A percentile compares a stretch with the other conserved stretches of the same genome.
Conservation (phyloP, 2,797 vertebrate genomes). For the Pseudochirops cupreus region DNA sequence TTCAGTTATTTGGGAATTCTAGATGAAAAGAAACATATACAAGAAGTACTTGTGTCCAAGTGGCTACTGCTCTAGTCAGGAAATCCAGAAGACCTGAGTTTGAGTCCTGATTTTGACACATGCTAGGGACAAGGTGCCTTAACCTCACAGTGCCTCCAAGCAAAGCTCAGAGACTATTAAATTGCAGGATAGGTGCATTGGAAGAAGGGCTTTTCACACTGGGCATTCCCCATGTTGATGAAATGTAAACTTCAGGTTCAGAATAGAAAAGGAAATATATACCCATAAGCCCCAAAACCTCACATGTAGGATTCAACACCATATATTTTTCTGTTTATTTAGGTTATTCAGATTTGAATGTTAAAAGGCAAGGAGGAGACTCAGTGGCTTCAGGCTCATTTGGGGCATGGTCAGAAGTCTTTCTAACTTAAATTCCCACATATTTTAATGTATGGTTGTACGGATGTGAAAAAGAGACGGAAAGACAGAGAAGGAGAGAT, state of each 20-base stretch:
- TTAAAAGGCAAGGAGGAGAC: neutral
- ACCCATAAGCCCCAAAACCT: neutral
- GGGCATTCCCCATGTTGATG: neutral
- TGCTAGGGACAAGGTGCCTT: neutral
- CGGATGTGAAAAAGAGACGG: too few relatives aligned
- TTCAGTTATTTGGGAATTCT: conserved; percentile 38
- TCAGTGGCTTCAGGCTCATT: neutral
- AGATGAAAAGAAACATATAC: neutral
- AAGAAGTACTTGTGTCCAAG: neutral
- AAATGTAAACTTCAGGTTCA: neutral
- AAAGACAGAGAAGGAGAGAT: too few relatives aligned
- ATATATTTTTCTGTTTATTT: conserved; percentile 23
- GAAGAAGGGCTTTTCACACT: neutral
- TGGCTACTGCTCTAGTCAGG: neutral
- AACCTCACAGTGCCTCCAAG: neutral
- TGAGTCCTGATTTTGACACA: neutral
- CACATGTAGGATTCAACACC: neutral
- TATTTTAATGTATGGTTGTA: neutral
- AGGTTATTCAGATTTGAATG: conserved; percentile 45
- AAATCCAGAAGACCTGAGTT: neutral
- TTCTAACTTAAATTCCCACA: conserved; percentile 37
- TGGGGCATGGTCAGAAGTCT: neutral
- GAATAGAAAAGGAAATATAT: neutral
- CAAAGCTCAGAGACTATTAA: neutral
- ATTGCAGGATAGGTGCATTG: neutral